Percentiles rank a stretch among this genome's conserved stretches.
Evolutionary conservation across 2,113 vertebrate species (phyloP).

Genomic region (Anas platyrhynchos): DNA sequence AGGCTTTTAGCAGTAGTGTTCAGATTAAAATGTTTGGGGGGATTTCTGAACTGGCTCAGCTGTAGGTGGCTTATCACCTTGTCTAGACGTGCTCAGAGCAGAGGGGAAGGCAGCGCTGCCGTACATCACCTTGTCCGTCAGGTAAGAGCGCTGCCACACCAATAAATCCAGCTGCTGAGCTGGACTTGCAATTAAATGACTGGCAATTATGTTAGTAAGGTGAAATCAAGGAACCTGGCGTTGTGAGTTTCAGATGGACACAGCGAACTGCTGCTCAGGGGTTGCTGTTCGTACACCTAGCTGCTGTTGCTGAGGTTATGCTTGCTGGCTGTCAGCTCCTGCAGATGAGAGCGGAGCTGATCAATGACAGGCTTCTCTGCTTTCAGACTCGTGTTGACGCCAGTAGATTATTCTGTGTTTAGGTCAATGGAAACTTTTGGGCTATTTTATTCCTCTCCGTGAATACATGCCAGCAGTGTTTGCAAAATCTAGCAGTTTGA

Average conservation of each 20-base stretch:
- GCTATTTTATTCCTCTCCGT: not conserved
- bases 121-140: not conserved
- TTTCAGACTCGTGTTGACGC: not conserved
- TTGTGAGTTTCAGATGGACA: not conserved
- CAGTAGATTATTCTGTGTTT: not conserved
- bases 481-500: not conserved
- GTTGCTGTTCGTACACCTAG: not conserved
- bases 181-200: not conserved
- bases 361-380: not conserved
- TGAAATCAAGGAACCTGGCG: not conserved
- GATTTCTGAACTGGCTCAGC: not conserved
- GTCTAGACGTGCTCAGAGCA: not conserved
- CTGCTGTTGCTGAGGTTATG: not conserved
- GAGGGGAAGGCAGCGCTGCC: not conserved
- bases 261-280: not conserved
- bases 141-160: accelerated
- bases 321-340: not conserved
- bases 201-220: not conserved
- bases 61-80: not conserved
- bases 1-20: not conserved
- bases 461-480: not conserved
- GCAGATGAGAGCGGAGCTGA: not conserved
- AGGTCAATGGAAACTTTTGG: constrained; percentile 35
- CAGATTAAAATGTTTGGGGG: not conserved
- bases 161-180: not conserved